A percentile compares a stretch with the other conserved stretches of the same genome.
Evolutionary conservation across 2,888 invertebrate genomes (phyloP).

Genomic region (Ommatoiulus sabulosus): DNA sequence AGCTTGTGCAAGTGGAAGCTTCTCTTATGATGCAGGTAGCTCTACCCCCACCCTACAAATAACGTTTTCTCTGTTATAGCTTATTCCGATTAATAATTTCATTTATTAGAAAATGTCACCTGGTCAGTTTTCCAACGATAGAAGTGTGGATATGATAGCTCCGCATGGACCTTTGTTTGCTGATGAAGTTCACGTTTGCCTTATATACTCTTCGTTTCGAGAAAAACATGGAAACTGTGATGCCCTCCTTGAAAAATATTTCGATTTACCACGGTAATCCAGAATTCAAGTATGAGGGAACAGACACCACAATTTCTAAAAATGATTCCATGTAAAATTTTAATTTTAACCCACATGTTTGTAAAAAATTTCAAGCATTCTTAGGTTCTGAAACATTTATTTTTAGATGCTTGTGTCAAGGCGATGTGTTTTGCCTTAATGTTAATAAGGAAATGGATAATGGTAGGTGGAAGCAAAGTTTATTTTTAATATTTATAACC

Average conservation of each 20-base stretch:
- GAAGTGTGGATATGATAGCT: background rate
- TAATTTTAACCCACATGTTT: no score
- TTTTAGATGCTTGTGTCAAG: slow-evolving; percentile 53
- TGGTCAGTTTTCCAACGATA: background rate
- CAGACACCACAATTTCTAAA: background rate
- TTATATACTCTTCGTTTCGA: slow-evolving; percentile 20
- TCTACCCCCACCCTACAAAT: background rate
- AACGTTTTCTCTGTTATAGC: no score
- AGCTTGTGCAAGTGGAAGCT: slow-evolving; percentile 60
- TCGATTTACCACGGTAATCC: slow-evolving; percentile 52
- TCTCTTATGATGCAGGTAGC: slow-evolving; percentile 60
- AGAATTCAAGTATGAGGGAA: background rate
- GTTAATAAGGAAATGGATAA: background rate
- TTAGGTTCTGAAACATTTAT: background rate
- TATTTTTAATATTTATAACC: no score
- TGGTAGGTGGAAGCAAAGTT: background rate
- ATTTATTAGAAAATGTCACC: background rate
- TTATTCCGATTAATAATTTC: background rate
- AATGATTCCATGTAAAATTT: background rate
- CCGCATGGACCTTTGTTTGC: background rate
- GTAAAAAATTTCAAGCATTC: no score
- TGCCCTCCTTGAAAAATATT: slow-evolving; percentile 42
- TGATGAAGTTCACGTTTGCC: slow-evolving; percentile 49
- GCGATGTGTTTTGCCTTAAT: slow-evolving; percentile 55
- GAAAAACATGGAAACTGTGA: slow-evolving; percentile 39